Percentiles rank a stretch among this genome's conserved stretches.
Evolutionary conservation across 2,113 vertebrate species (phyloP).

Genomic region (Protomyctophum bolini): DNA sequence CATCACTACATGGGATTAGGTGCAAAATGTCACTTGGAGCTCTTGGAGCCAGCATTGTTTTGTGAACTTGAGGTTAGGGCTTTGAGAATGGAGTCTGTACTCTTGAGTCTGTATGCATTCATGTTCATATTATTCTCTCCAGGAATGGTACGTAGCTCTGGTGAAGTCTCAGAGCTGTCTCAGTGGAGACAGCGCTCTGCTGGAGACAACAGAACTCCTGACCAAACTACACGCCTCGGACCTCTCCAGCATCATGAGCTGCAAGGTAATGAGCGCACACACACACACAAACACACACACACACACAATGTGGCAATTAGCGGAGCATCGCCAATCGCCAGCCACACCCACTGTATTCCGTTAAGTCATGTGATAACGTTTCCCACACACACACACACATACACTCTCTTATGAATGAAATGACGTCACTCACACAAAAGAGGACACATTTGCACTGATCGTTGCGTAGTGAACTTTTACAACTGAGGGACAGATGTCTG

Average conservation of each 20-base stretch:
- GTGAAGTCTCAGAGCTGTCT: slow-evolving; percentile 91
- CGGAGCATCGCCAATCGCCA: no score
- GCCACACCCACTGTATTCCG: no score
- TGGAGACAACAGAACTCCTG: slow-evolving; percentile 93
- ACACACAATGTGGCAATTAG: no score
- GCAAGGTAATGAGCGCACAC: slow-evolving; percentile 81
- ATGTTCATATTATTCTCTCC: slow-evolving; percentile 5
- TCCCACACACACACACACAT: neutral
- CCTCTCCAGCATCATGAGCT: slow-evolving; percentile 84
- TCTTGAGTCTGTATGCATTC: neutral
- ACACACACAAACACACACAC: neutral
- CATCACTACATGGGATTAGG: no score
- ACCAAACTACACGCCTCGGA: slow-evolving; percentile 88
- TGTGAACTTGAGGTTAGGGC: no score
- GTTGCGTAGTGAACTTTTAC: no score
- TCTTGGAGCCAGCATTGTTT: no score
- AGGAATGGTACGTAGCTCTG: slow-evolving; percentile 95
- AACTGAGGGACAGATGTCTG: no score
- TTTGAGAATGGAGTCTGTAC: no score
- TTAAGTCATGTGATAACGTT: no score
- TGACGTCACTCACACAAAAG: neutral
- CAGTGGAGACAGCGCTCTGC: slow-evolving; percentile 83
- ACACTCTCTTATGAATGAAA: neutral
- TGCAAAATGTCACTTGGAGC: no score
- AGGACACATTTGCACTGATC: neutral